Evolutionary conservation across 1,140 invertebrate genomes (phyloP).

Genomic region (Caenorhabditis latens): DNA sequence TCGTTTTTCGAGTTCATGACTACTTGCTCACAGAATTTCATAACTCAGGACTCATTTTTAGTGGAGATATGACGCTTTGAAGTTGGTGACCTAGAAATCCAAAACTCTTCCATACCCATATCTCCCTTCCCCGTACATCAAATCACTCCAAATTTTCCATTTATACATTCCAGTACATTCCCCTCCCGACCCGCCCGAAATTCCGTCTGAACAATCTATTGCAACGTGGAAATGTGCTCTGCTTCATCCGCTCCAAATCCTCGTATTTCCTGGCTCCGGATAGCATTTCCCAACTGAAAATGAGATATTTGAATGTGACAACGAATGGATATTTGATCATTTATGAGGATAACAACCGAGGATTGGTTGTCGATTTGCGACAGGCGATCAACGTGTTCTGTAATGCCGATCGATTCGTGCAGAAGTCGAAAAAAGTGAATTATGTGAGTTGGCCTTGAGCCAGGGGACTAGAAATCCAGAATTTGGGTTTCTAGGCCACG

Average conservation of each 20-base stretch:
- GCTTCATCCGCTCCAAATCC: constrained; percentile 14
- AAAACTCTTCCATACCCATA: too few species aligned
- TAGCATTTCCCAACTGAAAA: neutral
- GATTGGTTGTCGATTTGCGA: constrained; percentile 8
- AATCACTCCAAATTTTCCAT: too few species aligned
- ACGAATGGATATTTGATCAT: constrained; percentile 6
- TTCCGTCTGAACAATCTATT: neutral
- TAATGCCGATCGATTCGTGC: neutral
- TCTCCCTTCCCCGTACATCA: too few species aligned
- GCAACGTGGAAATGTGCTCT: constrained; percentile 17
- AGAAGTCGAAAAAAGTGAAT: neutral
- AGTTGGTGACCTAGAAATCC: too few species aligned
- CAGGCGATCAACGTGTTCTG: neutral
- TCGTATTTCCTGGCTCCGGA: neutral
- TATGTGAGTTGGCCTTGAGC: neutral
- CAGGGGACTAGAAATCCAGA: neutral
- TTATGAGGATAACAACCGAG: neutral
- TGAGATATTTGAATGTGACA: neutral
- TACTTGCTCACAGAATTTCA: too few species aligned
- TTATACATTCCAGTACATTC: neutral
- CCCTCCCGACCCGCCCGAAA: neutral
- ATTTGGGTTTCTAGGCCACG: neutral
- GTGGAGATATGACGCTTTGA: too few species aligned
- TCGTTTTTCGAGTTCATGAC: too few species aligned
- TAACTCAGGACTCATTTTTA: too few species aligned